A percentile compares a stretch with the other conserved stretches of the same genome.
Evolutionary conservation across 2,888 invertebrate genomes (phyloP).

Genomic region (Latrodectus hesperus): DNA sequence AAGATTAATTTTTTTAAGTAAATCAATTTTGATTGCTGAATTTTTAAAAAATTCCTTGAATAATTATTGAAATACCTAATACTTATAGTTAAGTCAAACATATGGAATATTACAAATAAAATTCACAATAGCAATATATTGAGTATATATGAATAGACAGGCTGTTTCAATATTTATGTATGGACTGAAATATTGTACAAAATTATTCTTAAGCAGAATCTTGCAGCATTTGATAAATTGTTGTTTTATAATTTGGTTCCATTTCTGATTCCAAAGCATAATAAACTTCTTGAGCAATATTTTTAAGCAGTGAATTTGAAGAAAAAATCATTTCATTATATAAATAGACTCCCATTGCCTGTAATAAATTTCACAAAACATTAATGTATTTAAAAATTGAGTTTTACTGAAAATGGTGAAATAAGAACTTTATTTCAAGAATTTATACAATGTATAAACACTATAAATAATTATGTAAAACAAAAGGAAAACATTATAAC

Average conservation of each 20-base stretch:
- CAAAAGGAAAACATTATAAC: too few species aligned
- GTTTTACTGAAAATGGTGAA: neutral
- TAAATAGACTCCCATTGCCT: slow-evolving; percentile 76
- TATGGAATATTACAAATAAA: too few species aligned
- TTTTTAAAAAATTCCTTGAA: too few species aligned
- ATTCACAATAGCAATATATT: too few species aligned
- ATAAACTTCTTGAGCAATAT: slow-evolving; percentile 72
- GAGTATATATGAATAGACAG: too few species aligned
- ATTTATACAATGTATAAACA: neutral
- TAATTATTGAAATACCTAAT: too few species aligned
- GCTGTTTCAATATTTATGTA: too few species aligned
- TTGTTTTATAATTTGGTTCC: slow-evolving; percentile 69
- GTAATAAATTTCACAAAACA: slow-evolving; percentile 13
- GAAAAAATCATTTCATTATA: slow-evolving; percentile 76
- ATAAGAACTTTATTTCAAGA: neutral
- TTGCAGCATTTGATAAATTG: slow-evolving; percentile 39
- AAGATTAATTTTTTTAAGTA: too few species aligned
- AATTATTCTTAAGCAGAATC: neutral
- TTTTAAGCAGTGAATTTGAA: slow-evolving; percentile 65
- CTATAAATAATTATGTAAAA: neutral
- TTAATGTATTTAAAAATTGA: neutral
- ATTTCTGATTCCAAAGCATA: slow-evolving; percentile 71
- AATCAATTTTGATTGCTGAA: too few species aligned
- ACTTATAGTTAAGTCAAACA: too few species aligned
- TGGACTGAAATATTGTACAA: too few species aligned